Conservation (phyloP, 2,888 invertebrate species). For the Ormyrus pomaceus region DNA sequence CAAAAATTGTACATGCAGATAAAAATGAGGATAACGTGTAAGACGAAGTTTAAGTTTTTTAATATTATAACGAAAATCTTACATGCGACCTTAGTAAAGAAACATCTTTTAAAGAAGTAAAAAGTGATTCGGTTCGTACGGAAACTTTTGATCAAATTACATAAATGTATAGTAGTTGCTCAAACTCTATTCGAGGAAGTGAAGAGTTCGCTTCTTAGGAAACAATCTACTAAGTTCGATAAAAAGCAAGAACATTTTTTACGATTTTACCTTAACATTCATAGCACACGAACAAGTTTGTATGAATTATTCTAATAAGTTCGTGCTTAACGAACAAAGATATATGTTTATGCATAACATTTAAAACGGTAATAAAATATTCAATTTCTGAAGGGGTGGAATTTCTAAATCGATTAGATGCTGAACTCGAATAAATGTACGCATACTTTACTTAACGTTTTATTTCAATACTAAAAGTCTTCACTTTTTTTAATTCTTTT, state of each 20-base stretch:
- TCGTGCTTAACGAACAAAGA: no score
- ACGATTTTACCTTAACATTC: slow-evolving; percentile 6
- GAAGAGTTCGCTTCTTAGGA: not conserved
- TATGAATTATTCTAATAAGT: no score
- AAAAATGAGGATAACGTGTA: no score
- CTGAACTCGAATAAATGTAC: no score
- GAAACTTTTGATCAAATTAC: slow-evolving; percentile 40
- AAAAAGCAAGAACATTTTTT: slow-evolving; percentile 23
- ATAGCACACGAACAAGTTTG: not conserved
- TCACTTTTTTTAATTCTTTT: no score
- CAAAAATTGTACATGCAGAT: no score
- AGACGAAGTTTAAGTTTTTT: not conserved
- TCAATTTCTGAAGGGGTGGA: no score
- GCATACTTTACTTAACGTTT: no score
- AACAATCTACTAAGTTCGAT: slow-evolving; percentile 20
- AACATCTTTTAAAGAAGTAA: slow-evolving; percentile 5
- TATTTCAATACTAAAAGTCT: no score
- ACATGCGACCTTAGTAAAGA: not conserved
- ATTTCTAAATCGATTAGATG: no score
- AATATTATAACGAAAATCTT: slow-evolving; percentile 31
- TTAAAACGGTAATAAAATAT: no score
- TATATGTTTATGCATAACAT: no score
- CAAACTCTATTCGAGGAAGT: not conserved
- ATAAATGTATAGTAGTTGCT: not conserved
- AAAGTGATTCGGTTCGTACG: not conserved